Conservation (phyloP, 2,113 vertebrate species). For the Sclerurus mexicanus region DNA sequence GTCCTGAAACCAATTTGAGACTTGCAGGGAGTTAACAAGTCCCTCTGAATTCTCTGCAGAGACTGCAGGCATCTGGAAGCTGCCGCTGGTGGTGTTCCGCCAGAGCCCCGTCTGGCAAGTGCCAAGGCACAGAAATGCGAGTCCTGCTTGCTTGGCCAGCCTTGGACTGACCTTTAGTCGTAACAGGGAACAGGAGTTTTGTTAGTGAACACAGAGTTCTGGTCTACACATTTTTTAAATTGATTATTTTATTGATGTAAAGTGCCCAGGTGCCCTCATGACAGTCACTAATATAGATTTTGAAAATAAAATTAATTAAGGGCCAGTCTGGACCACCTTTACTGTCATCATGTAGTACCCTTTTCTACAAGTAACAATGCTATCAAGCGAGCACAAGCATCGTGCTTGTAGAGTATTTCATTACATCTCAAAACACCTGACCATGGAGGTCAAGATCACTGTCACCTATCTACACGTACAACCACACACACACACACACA, state of each 20-base stretch:
- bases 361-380: conserved; percentile 48
- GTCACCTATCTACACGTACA: not conserved
- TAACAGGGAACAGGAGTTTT: not conserved
- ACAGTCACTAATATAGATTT: conserved; percentile 63
- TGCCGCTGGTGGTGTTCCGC: not conserved
- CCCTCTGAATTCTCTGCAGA: fast-evolving
- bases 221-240: conserved; percentile 51
- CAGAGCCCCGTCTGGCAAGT: not conserved
- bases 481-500: not conserved
- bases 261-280: conserved; percentile 52
- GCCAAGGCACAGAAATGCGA: not conserved
- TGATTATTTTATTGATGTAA: conserved; percentile 64
- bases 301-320: conserved; percentile 68
- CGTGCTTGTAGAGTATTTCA: conserved; percentile 35
- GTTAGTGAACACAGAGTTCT: conserved; percentile 55
- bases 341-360: conserved; percentile 40
- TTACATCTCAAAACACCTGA: conserved; percentile 36
- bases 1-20: not conserved
- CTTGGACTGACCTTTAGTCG: conserved; percentile 49
- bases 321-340: conserved; percentile 57
- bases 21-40: not conserved
- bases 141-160: conserved; percentile 31
- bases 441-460: conserved; percentile 44
- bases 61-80: not conserved
- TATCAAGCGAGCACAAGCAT: not conserved